Evolutionary conservation across 2,888 invertebrate species (phyloP).

Genomic region (Leptinotarsa peninsularis): DNA sequence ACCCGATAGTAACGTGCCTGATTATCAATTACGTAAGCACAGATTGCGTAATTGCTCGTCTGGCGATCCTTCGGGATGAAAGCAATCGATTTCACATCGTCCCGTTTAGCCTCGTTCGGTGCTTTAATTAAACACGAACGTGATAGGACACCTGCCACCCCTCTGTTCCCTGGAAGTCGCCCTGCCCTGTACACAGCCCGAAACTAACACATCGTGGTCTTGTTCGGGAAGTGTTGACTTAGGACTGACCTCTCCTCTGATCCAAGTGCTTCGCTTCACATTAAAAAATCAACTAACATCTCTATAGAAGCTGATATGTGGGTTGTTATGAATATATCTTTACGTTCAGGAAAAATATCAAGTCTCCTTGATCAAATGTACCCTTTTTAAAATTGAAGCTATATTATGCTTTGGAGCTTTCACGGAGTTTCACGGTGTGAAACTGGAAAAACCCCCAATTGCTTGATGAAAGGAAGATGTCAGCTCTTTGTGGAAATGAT

Average conservation of each 20-base stretch:
- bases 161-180: constrained; percentile 28
- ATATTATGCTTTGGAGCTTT: no score
- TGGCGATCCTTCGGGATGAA: constrained; percentile 65
- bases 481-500: no score
- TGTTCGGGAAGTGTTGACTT: neutral
- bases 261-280: neutral
- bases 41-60: constrained; percentile 73
- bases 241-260: constrained; percentile 1
- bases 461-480: no score
- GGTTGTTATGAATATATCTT: no score
- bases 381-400: no score
- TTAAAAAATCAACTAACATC: neutral
- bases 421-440: no score
- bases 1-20: constrained; percentile 63
- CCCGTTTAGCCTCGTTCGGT: constrained; percentile 57
- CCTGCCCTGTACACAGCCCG: constrained; percentile 23
- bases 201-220: constrained; percentile 10
- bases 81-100: constrained; percentile 62
- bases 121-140: constrained; percentile 60
- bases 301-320: neutral
- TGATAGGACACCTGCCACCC: constrained; percentile 48
- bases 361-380: no score
- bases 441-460: no score
- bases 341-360: no score
- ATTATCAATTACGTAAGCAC: constrained; percentile 72